Base-by-base conservation (phyloP, 1,140 invertebrate species). In the Oreohelix idahoensis region DNA sequence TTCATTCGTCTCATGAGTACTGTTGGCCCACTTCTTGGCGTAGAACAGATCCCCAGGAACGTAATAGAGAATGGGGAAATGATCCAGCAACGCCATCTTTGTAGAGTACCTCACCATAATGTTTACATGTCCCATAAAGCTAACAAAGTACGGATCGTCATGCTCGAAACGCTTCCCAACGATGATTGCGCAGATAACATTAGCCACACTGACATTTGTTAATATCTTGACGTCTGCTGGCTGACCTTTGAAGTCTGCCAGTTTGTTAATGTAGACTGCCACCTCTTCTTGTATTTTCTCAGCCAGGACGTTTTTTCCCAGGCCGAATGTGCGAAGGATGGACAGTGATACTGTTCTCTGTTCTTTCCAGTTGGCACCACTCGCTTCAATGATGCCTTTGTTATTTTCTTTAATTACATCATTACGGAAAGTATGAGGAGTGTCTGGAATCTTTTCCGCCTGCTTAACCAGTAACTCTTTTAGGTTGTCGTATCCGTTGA, bases 361-460 rank as follows among this genome's bases (percentile, higher is more conserved):
- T 35, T 79, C 77, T 35, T 63, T 58, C 77, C 77, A 79, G 58
- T 79, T 79, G 8, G 4, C 51, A n/a, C 58, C 77, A 20, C 36
- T 36, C 0, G 53, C 51, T 4, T 20, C 51, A 4, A 49, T 13
- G 13, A 79, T 63, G 32, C 77, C 77, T 23, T 66, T 38, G 63
- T 79, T 66, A 4, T 66, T 20, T 69, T 79, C 77, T 4, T 69
- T 26, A 4, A 79, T 10, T 5, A 63, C 5, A 8, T 66, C 32
- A 32, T 36, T 66, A 1, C 11, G 17, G 15, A 79, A 39, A 42
- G 35, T n/a, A 15, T 36, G 53, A 20, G 53, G 77, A 13, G 36
- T 36, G 29, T 66, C 58, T 10, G 29, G 53, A 58, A 69, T 53
- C 1, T 36, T 36, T 4, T 66, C 77, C 23, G 53, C 77, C 1